phyloP scores from a whole-genome alignment of 2,113 vertebrate species.

The Nothoprocta perdicaria region DNA sequence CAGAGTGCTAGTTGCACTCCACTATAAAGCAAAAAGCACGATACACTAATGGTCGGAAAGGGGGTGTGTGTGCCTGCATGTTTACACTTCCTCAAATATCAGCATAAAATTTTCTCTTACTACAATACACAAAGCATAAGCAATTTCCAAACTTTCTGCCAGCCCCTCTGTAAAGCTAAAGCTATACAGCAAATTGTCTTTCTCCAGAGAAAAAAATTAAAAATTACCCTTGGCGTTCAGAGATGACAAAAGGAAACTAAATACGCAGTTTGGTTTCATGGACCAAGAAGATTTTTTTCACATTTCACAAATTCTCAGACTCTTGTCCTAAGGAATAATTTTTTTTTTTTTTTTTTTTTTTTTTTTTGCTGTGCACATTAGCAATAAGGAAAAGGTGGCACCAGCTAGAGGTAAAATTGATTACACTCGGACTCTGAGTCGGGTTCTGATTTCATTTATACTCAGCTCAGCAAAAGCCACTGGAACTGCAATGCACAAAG shows the following conservation, averaged over 20 bases:
- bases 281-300: neutral
- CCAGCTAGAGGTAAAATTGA: neutral
- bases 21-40: neutral
- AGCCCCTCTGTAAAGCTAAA: neutral
- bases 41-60: neutral
- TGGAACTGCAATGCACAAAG: neutral
- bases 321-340: neutral
- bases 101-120: neutral
- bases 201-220: neutral
- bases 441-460: neutral
- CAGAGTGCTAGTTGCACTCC: neutral
- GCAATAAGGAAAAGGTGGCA: neutral
- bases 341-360: neutral
- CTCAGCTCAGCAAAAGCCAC: neutral
- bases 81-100: neutral
- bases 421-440: neutral
- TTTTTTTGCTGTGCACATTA: neutral
- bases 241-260: neutral
- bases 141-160: neutral
- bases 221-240: neutral
- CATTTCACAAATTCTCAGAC: neutral
- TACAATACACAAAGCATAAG: neutral
- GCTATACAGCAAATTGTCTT: neutral
- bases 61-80: neutral
- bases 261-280: neutral